Evolutionary conservation across 2,113 vertebrate species (phyloP), one percentile per base, ranked within the genome.

Genomic region (Dicaeum eximium): DNA sequence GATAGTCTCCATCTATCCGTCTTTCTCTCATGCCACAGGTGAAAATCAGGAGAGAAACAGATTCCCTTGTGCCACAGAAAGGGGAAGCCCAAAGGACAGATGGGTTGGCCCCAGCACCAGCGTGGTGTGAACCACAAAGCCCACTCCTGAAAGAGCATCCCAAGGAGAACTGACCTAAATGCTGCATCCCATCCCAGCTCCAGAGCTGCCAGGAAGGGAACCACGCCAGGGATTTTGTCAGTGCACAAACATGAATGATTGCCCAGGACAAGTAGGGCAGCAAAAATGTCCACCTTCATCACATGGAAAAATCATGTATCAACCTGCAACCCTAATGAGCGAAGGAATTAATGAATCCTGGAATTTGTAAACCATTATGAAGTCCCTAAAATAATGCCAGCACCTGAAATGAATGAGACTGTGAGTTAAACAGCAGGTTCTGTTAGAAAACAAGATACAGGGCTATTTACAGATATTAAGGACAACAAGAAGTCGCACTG

Each of bases 121-220:
- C 0, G 0, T 2, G 10, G 44, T 35, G 38, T 37, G 47, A 77
- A 58, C 11, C 70, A 42, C 4, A 3, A 28, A 88, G 24, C 6
- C 42, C 72, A 57, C 28, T 74, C 71, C 86, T 4, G 7, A 72
- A 60, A 38, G 0, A 2, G 54, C 75, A 83, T 80, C 87, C 90
- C 1, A 1, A 94, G 80, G 92, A 92, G 83, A 96, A 60, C 23
- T 60, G 80, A 92, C 69, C 83, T 48, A 77, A 86, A 88, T 84
- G 71, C 80, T 27, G 38, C 71, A 77, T 73, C 90, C 90, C 89
- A 91, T 10, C 67, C 92, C 19, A 0, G 64, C 79, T 88, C 80
- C 53, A 28, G 58, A 67, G 77, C 67, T 65, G 57, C 85, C 84
- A 10, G 54, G 25, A 72, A 92, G 77, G 70, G 78, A 75, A 80